Base-by-base conservation (phyloP, 2,797 vertebrate species). In the Chelidonichthys spinosus region DNA sequence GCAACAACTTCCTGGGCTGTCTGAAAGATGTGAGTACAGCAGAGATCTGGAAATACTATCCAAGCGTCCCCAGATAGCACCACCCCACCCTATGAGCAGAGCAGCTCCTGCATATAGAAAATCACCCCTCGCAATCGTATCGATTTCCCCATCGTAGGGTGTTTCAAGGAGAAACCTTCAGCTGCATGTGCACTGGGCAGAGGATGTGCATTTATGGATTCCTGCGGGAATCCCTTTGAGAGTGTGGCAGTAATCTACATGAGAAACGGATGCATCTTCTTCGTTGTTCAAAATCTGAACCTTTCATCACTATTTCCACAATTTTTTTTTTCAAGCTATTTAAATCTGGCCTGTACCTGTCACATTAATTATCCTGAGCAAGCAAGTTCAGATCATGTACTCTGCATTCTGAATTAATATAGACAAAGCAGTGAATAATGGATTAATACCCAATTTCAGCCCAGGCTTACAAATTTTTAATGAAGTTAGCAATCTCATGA, bases 1-100 rank as follows among this genome's bases (percentile, higher is more conserved):
- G 97, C 96, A 98, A 98, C 94, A 98, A 98, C 95, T 98, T 98
- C 92, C 97, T 97, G 96, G 97, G 97, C 87, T 98, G 97, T 86
- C 96, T 98, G 67, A 98, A 97, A 93, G 96, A 98, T n/a, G 97
- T 98, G 92, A 98, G 97, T 95, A 74, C 68, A 71, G 52, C 69
- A 75, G 71, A 73, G 62, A 50, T 60, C 77, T 76, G 63, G 87
- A 88, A 92, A 92, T 43, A 81, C 73, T 81, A 90, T 73, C 89
- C 81, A 1, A 3, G 72, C 74, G 72, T 85, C 65, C 72, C 71
- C 65, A 59, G 65, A 77, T 71, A 76, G 61, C 78, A 52, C 72
- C 50, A 44, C 52, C 71, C 33, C 72, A 56, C 72, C 76, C 76
- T 78, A 65, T 82, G 76, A 71, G 69, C 49, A 66, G 50, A 80